Evolutionary conservation across 2,888 invertebrate species (phyloP).

Genomic region (Diarsia dahlii): DNA sequence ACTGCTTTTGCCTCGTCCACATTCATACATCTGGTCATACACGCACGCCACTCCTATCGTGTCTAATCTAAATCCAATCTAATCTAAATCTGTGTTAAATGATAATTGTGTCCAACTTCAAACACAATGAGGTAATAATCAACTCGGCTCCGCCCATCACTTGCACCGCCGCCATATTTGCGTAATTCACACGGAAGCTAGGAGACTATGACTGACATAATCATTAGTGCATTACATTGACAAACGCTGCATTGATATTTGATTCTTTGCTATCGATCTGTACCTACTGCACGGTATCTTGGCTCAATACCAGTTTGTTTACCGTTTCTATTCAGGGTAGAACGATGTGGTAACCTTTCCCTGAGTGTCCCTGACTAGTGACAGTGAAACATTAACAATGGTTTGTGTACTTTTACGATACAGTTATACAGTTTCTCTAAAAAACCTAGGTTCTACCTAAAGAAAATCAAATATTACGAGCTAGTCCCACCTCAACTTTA

Average conservation of each 20-base stretch:
- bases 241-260: constrained; percentile 58
- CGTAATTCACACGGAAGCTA: constrained; percentile 83
- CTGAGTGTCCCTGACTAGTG: too few species aligned
- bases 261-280: constrained; percentile 42
- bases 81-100: too few species aligned
- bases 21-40: too few species aligned
- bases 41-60: too few species aligned
- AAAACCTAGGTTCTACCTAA: not conserved
- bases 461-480: not conserved
- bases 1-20: too few species aligned
- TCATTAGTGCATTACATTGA: constrained; percentile 69
- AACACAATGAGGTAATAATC: not conserved
- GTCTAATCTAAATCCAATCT: too few species aligned
- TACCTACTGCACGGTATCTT: constrained; percentile 13
- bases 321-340: not conserved
- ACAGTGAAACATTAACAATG: too few species aligned
- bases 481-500: not conserved
- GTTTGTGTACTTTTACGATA: too few species aligned
- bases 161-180: constrained; percentile 70
- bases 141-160: not conserved
- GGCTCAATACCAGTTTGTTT: not conserved
- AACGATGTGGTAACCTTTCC: too few species aligned
- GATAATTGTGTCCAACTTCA: too few species aligned
- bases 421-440: not conserved
- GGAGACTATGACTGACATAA: constrained; percentile 81